Evolutionary conservation across 2,113 vertebrate genomes (phyloP).

Genomic region (Calypte anna): DNA sequence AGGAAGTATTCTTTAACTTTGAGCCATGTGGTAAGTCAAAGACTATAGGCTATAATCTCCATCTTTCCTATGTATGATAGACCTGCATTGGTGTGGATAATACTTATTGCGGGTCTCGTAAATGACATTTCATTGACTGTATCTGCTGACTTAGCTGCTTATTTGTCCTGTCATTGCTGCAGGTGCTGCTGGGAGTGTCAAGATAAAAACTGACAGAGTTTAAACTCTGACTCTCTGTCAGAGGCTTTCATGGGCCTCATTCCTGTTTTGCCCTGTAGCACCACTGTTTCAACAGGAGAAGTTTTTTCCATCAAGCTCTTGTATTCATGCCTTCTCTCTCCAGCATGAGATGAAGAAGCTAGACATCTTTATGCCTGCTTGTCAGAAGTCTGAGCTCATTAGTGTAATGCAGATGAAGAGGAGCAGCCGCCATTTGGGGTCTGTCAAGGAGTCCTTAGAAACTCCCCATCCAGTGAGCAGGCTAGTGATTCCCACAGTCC

Average conservation of each 20-base stretch:
- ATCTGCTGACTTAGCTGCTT: background rate
- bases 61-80: background rate
- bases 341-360: background rate
- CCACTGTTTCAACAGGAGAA: background rate
- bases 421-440: background rate
- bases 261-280: background rate
- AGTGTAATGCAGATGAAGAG: background rate
- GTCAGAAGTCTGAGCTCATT: background rate
- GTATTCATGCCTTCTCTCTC: background rate
- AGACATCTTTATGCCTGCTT: background rate
- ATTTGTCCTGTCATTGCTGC: background rate
- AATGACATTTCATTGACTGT: background rate
- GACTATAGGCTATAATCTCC: background rate
- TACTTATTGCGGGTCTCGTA: background rate
- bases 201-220: background rate
- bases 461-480: background rate
- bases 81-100: background rate
- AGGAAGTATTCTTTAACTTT: background rate
- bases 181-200: background rate
- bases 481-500: background rate
- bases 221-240: background rate
- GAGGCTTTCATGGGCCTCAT: background rate
- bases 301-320: background rate
- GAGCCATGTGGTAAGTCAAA: background rate
- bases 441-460: background rate